Evolutionary conservation across 2,113 vertebrate species (phyloP).

Genomic region (Rutilus rutilus): DNA sequence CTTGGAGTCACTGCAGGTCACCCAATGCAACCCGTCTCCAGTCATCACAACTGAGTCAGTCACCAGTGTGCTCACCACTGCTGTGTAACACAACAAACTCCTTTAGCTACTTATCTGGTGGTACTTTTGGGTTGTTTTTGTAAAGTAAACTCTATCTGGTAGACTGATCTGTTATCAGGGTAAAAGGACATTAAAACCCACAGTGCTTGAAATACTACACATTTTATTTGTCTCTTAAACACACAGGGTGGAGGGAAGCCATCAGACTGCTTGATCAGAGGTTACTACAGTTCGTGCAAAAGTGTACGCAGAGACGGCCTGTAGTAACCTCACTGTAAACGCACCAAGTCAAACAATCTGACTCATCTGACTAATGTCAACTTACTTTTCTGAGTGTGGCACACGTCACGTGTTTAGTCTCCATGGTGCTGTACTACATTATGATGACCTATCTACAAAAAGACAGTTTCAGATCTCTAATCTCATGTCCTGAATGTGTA

Average conservation of each 20-base stretch:
- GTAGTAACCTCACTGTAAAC: slow-evolving; percentile 45
- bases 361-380: slow-evolving; percentile 40
- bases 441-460: not conserved
- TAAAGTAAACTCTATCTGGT: not conserved
- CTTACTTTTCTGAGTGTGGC: not conserved
- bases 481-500: no score
- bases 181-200: slow-evolving; percentile 18
- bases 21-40: not conserved
- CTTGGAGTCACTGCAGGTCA: not conserved
- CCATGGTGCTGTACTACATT: not conserved
- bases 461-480: not conserved
- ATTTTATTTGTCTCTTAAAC: not conserved
- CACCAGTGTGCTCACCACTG: not conserved
- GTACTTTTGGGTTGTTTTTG: not conserved
- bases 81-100: not conserved
- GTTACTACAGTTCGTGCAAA: slow-evolving; percentile 45
- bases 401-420: not conserved
- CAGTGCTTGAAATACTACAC: not conserved
- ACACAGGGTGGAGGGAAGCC: slow-evolving; percentile 29
- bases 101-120: not conserved
- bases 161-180: not conserved
- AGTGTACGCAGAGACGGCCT: slow-evolving; percentile 25
- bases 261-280: slow-evolving; percentile 30
- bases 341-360: slow-evolving; percentile 36
- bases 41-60: not conserved